Evolutionary conservation across 1,140 invertebrate genomes (phyloP).

Genomic region (Cotesia chilonis): DNA sequence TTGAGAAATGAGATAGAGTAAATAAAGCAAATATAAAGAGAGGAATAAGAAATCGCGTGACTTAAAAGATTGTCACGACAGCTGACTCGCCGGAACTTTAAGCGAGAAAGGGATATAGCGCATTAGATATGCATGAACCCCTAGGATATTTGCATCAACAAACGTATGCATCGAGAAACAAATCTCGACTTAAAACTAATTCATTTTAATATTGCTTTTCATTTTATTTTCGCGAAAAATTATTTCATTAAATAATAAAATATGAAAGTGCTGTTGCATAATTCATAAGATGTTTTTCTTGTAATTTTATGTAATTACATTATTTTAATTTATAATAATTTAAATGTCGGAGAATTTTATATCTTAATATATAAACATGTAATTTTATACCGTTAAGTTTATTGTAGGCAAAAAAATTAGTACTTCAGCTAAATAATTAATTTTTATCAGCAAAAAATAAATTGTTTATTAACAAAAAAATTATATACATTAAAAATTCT

Average conservation of each 20-base stretch:
- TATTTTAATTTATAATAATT: too few species aligned
- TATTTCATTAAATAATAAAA: not conserved
- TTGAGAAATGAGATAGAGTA: slow-evolving; percentile 32
- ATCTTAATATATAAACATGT: too few species aligned
- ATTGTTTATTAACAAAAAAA: too few species aligned
- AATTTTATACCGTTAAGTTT: not conserved
- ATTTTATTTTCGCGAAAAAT: not conserved
- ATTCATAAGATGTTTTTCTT: too few species aligned
- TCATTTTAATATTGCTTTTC: not conserved
- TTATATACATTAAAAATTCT: too few species aligned
- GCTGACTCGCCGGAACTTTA: slow-evolving; percentile 9
- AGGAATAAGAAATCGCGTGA: slow-evolving; percentile 16
- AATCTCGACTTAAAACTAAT: slow-evolving; percentile 14
- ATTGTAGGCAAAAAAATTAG: not conserved
- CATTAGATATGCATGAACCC: slow-evolving; percentile 29
- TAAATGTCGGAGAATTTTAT: too few species aligned
- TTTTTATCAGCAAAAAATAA: too few species aligned
- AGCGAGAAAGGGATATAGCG: slow-evolving; percentile 19
- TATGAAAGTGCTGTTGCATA: not conserved
- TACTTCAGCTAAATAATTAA: too few species aligned
- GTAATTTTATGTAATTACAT: too few species aligned
- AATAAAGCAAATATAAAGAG: slow-evolving; percentile 14
- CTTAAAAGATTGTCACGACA: slow-evolving; percentile 28
- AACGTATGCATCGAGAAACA: slow-evolving; percentile 21
- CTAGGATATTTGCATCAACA: slow-evolving; percentile 22